Evolutionary conservation across 2,797 vertebrate genomes (phyloP).

Genomic region (Tiaroga cobitis): DNA sequence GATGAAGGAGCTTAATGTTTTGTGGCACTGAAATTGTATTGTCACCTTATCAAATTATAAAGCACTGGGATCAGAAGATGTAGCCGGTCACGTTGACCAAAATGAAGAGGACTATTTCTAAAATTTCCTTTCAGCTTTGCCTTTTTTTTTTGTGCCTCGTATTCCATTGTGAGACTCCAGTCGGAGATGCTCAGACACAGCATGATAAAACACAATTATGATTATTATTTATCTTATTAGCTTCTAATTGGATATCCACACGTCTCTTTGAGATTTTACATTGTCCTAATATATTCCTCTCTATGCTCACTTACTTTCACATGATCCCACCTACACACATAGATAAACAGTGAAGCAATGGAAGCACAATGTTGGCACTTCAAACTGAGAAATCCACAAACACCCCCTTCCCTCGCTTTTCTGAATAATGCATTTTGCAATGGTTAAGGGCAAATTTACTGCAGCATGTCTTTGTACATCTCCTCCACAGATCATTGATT

Average conservation of each 20-base stretch:
- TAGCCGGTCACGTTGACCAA: slow-evolving; percentile 2
- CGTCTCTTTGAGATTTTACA: not conserved
- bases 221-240: slow-evolving; percentile 25
- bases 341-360: not conserved
- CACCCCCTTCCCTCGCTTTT: not conserved
- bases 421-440: slow-evolving; percentile 32
- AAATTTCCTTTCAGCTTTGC: slow-evolving; percentile 23
- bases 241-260: slow-evolving; percentile 12
- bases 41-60: slow-evolving; percentile 11
- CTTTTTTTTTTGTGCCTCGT: not conserved
- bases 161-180: slow-evolving; percentile 11
- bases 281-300: not conserved
- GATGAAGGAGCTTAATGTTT: slow-evolving; percentile 29
- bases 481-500: slow-evolving; percentile 66
- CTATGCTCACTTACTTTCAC: not conserved
- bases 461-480: slow-evolving; percentile 52
- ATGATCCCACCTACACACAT: not conserved
- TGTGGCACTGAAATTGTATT: slow-evolving; percentile 8
- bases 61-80: slow-evolving; percentile 18
- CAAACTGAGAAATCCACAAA: slow-evolving; percentile 22
- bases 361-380: slow-evolving; percentile 5
- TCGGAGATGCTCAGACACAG: slow-evolving; percentile 18
- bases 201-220: slow-evolving; percentile 7
- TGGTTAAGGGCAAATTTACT: slow-evolving; percentile 42
- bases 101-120: slow-evolving; percentile 22